Percentiles rank a stretch among this genome's conserved stretches.
These are phyloP conservation scores for Lutraria rhynchaena DNA, from an alignment of 1,140 invertebrate genomes.

Conservation along the genomic window DNA sequence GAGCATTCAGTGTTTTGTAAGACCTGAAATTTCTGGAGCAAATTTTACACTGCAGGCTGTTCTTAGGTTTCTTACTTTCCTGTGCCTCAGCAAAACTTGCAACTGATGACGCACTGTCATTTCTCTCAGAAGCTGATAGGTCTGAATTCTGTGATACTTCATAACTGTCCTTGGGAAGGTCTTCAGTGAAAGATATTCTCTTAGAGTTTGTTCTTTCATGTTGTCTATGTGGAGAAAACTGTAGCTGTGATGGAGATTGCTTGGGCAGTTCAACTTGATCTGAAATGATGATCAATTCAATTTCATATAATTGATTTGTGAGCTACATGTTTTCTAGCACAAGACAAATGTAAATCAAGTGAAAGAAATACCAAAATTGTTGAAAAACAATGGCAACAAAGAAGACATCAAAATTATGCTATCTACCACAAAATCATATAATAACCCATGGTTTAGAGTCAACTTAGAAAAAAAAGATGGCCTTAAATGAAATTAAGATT, in stretches of 20 bases:
- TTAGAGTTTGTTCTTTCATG: slow-evolving; percentile 35
- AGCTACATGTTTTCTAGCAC: too few species aligned
- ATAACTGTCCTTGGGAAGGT: slow-evolving; percentile 7
- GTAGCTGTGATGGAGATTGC: not conserved
- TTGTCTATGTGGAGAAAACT: slow-evolving; percentile 37
- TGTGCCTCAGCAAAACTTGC: slow-evolving; percentile 41
- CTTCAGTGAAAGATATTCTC: slow-evolving; percentile 47
- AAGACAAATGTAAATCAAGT: too few species aligned
- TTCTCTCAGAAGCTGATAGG: slow-evolving; percentile 33
- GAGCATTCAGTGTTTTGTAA: slow-evolving; percentile 45
- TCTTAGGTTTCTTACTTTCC: not conserved
- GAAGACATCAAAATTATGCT: too few species aligned
- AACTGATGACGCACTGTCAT: slow-evolving; percentile 52
- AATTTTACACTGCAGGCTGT: slow-evolving; percentile 37
- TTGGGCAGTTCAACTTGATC: not conserved
- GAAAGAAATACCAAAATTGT: too few species aligned
- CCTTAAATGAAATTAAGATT: too few species aligned
- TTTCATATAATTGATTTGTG: too few species aligned
- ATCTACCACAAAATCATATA: too few species aligned
- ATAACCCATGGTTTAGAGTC: too few species aligned
- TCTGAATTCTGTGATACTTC: slow-evolving; percentile 45
- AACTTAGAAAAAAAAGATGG: too few species aligned
- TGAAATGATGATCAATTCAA: too few species aligned
- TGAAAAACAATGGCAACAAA: too few species aligned
- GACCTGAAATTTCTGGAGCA: slow-evolving; percentile 50